Evolutionary conservation across 1,140 invertebrate species (phyloP), one percentile per base, ranked within the genome.

Genomic region (Macrotrachela quadricornifera): DNA sequence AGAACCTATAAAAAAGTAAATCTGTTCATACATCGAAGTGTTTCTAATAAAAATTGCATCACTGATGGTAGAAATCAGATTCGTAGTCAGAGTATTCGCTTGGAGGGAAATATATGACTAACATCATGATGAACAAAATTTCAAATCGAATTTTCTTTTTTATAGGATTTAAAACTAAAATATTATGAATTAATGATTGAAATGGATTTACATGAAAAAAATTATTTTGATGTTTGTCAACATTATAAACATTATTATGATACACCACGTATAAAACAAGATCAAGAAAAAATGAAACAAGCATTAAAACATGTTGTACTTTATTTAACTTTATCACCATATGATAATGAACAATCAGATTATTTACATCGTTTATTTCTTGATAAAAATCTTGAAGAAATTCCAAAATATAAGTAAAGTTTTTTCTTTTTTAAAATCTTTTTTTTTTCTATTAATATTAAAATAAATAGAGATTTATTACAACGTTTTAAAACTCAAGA

Each of bases 101-200:
- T n/a, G n/a, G n/a, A n/a, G n/a, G n/a, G n/a, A n/a, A n/a, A n/a
- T n/a, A n/a, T n/a, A n/a, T n/a, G n/a, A n/a, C n/a, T n/a, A n/a
- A n/a, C n/a, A n/a, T n/a, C n/a, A n/a, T n/a, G n/a, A n/a, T n/a
- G n/a, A n/a, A n/a, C n/a, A n/a, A n/a, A n/a, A n/a, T n/a, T n/a
- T n/a, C n/a, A n/a, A n/a, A n/a, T 30, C 8, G 21, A 4, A 30
- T 8, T 30, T 30, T 30, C 42, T 54, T 56, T 44, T 51, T n/a
- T 41, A n/a, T 17, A 50, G 41, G 71, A 76, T 45, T 67, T 94
- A 18, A 92, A 94, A 74, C 74, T 92, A 38, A 91, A 91, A 71
- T 94, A 81, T 68, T 95, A 91, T 63, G 81, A 85, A 57, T 71
- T 94, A 49, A 97, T 97, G 92, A 91, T 96, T 72, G 80, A 91